Percentiles rank a stretch among this genome's conserved stretches.
Evolutionary conservation across 2,888 invertebrate genomes (phyloP).

Genomic region (Masnerella sp.): DNA sequence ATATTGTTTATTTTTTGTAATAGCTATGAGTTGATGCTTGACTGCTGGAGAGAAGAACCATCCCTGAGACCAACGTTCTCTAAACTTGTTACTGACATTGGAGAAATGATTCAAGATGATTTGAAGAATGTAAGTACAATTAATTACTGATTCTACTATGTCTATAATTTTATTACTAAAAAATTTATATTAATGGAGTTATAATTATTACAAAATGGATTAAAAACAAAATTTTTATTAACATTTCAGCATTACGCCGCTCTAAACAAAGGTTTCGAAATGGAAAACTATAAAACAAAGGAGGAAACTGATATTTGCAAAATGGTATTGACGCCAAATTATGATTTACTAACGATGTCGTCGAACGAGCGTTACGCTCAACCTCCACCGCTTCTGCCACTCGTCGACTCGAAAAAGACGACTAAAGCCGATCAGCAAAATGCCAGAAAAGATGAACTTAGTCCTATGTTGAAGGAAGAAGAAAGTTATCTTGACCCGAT

Average conservation of each 20-base stretch:
- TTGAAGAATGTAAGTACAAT: conserved; percentile 77
- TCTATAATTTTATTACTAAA: too few relatives aligned
- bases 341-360: conserved; percentile 79
- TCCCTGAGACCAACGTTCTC: conserved; percentile 87
- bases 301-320: conserved; percentile 64
- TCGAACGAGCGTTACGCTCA: neutral
- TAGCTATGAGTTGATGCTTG: conserved; percentile 88
- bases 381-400: neutral
- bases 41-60: conserved; percentile 92
- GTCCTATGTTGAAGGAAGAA: neutral
- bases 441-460: neutral
- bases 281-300: neutral
- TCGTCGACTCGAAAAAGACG: neutral
- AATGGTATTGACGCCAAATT: conserved; percentile 87
- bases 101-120: conserved; percentile 88
- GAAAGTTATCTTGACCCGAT: neutral
- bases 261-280: neutral
- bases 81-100: conserved; percentile 85
- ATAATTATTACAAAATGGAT: too few relatives aligned
- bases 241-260: neutral
- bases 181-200: too few relatives aligned
- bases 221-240: too few relatives aligned
- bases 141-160: too few relatives aligned
- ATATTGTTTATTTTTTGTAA: neutral
- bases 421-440: neutral